These are phyloP conservation scores for Rhinolophus sinicus DNA, from an alignment of 2,113 vertebrate species.

Conservation along the genomic window DNA sequence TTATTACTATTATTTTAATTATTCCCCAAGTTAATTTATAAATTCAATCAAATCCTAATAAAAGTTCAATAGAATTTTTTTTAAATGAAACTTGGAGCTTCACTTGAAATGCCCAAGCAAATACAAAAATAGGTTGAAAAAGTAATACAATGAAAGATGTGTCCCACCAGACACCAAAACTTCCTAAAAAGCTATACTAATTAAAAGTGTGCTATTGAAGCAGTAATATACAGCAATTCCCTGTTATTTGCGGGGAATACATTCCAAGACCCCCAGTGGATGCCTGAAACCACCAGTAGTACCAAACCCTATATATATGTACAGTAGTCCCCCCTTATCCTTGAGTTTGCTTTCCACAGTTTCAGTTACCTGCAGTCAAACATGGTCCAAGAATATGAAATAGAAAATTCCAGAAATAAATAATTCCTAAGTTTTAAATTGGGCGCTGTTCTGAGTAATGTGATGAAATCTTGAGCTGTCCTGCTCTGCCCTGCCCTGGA, in stretches of 20 bases:
- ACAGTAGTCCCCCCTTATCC: neutral
- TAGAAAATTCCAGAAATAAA: neutral
- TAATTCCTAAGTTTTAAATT: neutral
- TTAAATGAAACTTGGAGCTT: neutral
- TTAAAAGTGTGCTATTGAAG: conserved; percentile 17
- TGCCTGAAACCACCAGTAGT: neutral
- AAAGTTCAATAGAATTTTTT: neutral
- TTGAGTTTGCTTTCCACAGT: neutral
- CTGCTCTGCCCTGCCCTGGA: neutral
- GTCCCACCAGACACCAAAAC: neutral
- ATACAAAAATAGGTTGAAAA: conserved; percentile 27
- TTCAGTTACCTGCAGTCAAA: neutral
- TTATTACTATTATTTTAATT: conserved; percentile 46
- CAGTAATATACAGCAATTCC: neutral
- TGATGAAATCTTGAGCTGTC: neutral
- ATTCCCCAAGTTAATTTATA: conserved; percentile 17
- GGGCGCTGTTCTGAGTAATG: neutral
- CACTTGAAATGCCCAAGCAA: neutral
- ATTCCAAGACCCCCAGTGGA: neutral
- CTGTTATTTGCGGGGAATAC: neutral
- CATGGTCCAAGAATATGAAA: neutral
- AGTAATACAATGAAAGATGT: neutral
- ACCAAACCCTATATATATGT: neutral
- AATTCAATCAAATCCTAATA: neutral
- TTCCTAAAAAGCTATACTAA: neutral